Evolutionary conservation across 1,140 invertebrate genomes (phyloP).

Genomic region (Drosophila nebulosa): DNA sequence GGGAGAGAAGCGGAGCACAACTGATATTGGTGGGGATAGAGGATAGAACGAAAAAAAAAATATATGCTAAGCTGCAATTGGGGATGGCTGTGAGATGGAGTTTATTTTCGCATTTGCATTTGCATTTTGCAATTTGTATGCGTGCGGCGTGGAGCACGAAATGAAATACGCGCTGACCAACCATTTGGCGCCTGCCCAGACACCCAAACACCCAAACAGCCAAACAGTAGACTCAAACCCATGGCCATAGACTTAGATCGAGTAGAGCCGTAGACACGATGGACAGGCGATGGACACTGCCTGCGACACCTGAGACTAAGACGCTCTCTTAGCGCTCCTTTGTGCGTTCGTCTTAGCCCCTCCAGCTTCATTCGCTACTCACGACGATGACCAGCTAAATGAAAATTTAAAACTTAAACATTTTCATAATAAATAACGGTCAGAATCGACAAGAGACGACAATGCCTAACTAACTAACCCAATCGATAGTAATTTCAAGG

Average conservation of each 20-base stretch:
- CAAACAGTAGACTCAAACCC: neutral
- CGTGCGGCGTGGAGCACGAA: constrained; percentile 52
- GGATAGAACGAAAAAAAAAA: neutral
- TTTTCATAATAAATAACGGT: constrained; percentile 78
- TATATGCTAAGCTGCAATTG: constrained; percentile 6
- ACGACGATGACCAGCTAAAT: constrained; percentile 36
- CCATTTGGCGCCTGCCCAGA: constrained; percentile 66
- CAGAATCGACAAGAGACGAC: constrained; percentile 35
- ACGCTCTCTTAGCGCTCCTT: neutral
- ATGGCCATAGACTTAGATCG: constrained; percentile 1
- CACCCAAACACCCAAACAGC: neutral
- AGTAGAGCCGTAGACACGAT: too few relatives aligned
- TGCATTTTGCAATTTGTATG: constrained; percentile 61
- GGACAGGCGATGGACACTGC: constrained; percentile 18
- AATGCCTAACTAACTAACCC: neutral
- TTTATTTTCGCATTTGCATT: constrained; percentile 45
- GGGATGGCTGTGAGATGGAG: constrained; percentile 9
- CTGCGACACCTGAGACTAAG: constrained; percentile 20
- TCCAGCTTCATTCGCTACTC: neutral
- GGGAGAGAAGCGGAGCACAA: too few relatives aligned
- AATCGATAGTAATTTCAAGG: too few relatives aligned
- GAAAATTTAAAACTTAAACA: constrained; percentile 49
- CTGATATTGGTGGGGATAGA: too few relatives aligned
- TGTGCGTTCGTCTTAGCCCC: neutral
- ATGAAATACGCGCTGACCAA: constrained; percentile 43